phyloP scores from a whole-genome alignment of 2,113 vertebrate species.

The Parus major region DNA sequence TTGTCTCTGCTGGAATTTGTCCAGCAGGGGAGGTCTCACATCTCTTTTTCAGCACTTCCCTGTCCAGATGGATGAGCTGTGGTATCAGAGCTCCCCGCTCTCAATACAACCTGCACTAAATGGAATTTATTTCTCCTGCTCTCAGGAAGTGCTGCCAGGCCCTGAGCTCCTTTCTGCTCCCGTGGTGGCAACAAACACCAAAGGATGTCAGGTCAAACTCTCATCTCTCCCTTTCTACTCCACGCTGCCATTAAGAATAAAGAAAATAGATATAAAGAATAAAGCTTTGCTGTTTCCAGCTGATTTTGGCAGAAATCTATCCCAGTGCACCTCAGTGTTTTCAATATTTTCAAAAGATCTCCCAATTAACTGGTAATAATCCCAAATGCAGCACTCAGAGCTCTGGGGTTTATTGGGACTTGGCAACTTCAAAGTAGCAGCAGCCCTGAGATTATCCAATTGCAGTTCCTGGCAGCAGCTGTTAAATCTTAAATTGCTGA shows the following conservation, averaged over 20 bases:
- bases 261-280: background rate
- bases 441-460: background rate
- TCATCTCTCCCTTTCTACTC: constrained; percentile 32
- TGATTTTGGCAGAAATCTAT: background rate
- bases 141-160: constrained; percentile 60
- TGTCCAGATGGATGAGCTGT: background rate
- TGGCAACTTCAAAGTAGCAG: constrained; percentile 29
- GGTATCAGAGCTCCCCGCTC: background rate
- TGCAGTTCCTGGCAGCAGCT: constrained; percentile 34
- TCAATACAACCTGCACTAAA: background rate
- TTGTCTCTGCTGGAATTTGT: background rate
- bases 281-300: background rate
- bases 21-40: background rate
- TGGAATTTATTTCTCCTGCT: background rate
- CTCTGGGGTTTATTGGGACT: background rate
- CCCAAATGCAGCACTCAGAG: background rate
- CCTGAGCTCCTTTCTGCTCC: constrained; percentile 60
- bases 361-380: background rate
- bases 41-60: background rate
- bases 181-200: constrained; percentile 48
- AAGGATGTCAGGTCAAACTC: constrained; percentile 58
- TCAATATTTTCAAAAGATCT: background rate
- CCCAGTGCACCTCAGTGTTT: accelerated
- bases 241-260: background rate
- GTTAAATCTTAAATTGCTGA: constrained; percentile 47